Evolutionary conservation across 1,140 invertebrate genomes (phyloP).

Genomic region (Parapsyche elsis): DNA sequence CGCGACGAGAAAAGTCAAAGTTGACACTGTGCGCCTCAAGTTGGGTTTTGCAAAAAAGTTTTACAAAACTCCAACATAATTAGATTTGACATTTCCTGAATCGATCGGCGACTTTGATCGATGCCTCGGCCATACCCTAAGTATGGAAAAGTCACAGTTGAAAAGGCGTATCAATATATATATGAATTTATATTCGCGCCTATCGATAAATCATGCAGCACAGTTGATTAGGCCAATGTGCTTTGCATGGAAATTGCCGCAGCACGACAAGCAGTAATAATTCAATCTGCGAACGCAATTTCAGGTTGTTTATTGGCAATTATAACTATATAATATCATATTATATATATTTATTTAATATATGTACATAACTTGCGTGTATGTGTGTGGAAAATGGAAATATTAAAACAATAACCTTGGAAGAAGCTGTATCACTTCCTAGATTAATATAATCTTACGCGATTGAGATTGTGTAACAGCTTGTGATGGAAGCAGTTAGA

Average conservation of each 20-base stretch:
- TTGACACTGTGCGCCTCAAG: no score
- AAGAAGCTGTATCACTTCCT: conserved; percentile 33
- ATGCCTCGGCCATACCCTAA: not conserved
- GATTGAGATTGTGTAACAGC: conserved; percentile 15
- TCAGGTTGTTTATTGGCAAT: conserved; percentile 29
- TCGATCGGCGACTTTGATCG: conserved; percentile 17
- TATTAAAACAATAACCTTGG: conserved; percentile 32
- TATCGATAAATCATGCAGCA: conserved; percentile 11
- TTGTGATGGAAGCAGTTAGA: not conserved
- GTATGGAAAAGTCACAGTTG: not conserved
- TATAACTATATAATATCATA: not conserved
- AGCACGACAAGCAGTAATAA: conserved; percentile 7
- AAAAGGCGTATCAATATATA: not conserved
- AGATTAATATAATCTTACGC: conserved; percentile 23
- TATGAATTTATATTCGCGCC: not conserved
- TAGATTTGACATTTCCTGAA: conserved; percentile 38
- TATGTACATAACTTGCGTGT: not conserved
- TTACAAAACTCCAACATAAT: not conserved
- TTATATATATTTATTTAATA: not conserved
- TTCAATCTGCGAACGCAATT: conserved; percentile 14
- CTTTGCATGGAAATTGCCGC: not conserved
- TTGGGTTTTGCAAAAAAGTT: not conserved
- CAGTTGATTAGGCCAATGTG: not conserved
- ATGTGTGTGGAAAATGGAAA: conserved; percentile 3
- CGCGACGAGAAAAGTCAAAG: not conserved